Conservation (phyloP, 2,113 vertebrate species). For the Brachionichthys hirsutus region DNA sequence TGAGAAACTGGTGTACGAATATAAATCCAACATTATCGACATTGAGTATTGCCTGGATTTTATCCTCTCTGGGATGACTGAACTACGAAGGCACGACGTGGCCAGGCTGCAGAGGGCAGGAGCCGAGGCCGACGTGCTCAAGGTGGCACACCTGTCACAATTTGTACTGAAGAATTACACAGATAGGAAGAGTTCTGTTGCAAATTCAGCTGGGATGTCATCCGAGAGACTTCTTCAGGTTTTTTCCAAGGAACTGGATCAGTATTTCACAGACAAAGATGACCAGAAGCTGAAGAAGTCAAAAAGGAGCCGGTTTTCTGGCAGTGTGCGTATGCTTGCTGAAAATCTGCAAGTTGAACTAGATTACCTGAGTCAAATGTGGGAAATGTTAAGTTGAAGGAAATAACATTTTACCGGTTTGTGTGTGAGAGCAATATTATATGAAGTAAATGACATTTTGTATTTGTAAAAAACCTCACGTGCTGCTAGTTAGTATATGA, state of each 20-base stretch:
- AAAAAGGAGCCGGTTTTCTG: constrained; percentile 46
- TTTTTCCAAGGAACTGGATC: constrained; percentile 54
- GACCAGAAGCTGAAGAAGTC: constrained; percentile 57
- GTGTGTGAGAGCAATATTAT: not conserved
- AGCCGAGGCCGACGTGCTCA: constrained; percentile 23
- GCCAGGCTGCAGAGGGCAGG: constrained; percentile 35
- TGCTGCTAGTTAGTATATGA: not conserved
- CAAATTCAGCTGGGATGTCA: constrained; percentile 9
- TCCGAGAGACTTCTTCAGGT: constrained; percentile 48
- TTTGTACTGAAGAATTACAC: constrained; percentile 14
- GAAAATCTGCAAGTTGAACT: constrained; percentile 56
- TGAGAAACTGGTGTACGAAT: constrained; percentile 53
- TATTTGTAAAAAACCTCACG: not conserved
- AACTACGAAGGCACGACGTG: constrained; percentile 53
- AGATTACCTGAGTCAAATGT: constrained; percentile 46
- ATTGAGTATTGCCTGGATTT: constrained; percentile 60
- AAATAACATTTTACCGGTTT: not conserved
- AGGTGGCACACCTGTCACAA: constrained; percentile 38
- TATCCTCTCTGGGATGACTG: constrained; percentile 54
- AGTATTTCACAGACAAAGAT: constrained; percentile 40
- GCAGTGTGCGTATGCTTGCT: constrained; percentile 45
- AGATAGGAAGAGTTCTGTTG: not conserved
- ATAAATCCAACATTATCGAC: constrained; percentile 34
- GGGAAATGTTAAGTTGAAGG: constrained; percentile 39
- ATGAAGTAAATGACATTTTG: constrained; percentile 3